phyloP scores from a whole-genome alignment of 2,888 invertebrate genomes.

The Pomacea canaliculata region DNA sequence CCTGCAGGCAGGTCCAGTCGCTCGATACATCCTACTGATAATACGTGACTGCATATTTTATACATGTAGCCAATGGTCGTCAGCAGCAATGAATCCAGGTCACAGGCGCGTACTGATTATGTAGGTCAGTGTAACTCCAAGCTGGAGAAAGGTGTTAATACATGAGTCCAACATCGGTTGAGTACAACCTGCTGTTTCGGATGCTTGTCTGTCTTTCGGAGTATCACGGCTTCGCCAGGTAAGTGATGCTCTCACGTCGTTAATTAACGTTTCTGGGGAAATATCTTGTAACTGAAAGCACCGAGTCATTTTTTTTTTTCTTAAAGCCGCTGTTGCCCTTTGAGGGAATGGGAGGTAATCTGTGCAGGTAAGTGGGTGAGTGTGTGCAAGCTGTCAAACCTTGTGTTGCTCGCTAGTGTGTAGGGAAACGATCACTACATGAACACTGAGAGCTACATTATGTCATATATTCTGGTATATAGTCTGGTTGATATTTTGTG shows the following conservation, averaged over 20 bases:
- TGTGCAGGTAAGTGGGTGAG: too few relatives aligned
- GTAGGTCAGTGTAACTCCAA: conserved; percentile 12
- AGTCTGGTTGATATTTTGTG: too few relatives aligned
- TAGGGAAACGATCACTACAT: too few relatives aligned
- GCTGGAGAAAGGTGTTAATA: conserved; percentile 6
- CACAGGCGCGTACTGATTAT: conserved; percentile 9
- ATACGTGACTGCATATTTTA: conserved; percentile 11
- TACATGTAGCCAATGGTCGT: conserved; percentile 17
- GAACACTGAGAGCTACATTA: too few relatives aligned
- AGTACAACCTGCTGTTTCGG: neutral
- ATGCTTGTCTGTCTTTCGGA: neutral
- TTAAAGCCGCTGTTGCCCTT: neutral
- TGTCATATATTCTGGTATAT: too few relatives aligned
- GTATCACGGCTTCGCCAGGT: neutral
- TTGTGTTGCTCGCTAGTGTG: too few relatives aligned
- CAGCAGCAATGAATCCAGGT: neutral
- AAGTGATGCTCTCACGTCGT: too few relatives aligned
- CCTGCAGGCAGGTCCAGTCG: neutral
- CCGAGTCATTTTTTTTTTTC: neutral
- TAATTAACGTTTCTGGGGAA: neutral
- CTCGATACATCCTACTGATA: conserved; percentile 10
- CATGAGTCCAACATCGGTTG: neutral
- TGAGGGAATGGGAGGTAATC: too few relatives aligned
- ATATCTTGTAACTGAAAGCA: too few relatives aligned
- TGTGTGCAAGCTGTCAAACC: too few relatives aligned